Conservation (phyloP, 2,113 vertebrate genomes). For the Macquaria australasica region DNA sequence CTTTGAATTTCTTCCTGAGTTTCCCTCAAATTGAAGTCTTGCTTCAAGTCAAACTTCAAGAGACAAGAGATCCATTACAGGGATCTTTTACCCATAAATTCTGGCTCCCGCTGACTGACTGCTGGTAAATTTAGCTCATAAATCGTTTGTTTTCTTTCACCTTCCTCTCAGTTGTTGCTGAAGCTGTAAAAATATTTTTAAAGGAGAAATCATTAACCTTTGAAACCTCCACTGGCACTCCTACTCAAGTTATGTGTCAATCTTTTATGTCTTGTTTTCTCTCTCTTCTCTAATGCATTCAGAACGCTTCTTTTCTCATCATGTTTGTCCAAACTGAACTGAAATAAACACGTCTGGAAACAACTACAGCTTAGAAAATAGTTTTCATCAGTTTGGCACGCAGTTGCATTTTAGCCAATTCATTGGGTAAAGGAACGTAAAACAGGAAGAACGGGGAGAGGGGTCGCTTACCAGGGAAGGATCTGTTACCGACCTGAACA, state of each 20-base stretch:
- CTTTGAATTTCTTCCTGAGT: background rate
- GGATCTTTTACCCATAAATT: background rate
- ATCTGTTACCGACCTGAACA: slow-evolving; percentile 34
- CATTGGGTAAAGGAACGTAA: slow-evolving; percentile 8
- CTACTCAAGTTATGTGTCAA: too few relatives aligned
- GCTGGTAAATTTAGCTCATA: background rate
- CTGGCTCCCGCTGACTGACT: background rate
- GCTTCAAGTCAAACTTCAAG: background rate
- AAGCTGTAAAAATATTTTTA: slow-evolving; percentile 11
- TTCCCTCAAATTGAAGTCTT: background rate
- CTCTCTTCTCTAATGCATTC: background rate
- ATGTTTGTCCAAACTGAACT: background rate
- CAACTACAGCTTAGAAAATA: background rate
- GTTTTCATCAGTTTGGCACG: slow-evolving; percentile 21
- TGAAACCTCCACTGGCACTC: background rate
- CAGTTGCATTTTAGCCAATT: background rate
- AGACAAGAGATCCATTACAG: background rate
- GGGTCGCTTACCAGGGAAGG: slow-evolving; percentile 28
- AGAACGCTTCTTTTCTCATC: background rate
- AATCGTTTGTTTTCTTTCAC: background rate
- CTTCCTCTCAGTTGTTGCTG: background rate
- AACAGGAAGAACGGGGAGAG: slow-evolving; percentile 1
- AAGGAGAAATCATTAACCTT: slow-evolving; percentile 6
- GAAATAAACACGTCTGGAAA: background rate
- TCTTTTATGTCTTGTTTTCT: too few relatives aligned